Evolutionary conservation across 37 sponge, comb jelly and placozoan species (phyloP).

Genomic region (Hormiphora californensis): DNA sequence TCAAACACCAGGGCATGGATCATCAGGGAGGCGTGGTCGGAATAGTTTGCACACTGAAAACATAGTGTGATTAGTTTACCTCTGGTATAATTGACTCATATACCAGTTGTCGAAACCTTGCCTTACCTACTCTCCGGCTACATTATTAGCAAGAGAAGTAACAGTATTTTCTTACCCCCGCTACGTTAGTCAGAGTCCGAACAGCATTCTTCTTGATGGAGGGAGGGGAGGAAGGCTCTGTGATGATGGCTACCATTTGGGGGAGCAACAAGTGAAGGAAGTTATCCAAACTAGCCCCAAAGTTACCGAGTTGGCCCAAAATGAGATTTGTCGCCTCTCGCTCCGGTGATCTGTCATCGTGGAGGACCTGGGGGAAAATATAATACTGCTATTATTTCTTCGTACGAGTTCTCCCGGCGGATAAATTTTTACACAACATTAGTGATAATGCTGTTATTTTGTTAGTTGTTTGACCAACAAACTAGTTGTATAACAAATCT

Average conservation of each 20-base stretch:
- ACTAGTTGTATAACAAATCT: too few species aligned
- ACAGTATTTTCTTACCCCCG: neutral
- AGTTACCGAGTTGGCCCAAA: slow-evolving; percentile 72
- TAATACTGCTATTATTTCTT: too few species aligned
- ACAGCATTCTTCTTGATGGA: slow-evolving; percentile 67
- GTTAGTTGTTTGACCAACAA: too few species aligned
- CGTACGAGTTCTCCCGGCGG: too few species aligned
- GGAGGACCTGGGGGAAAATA: too few species aligned
- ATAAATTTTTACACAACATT: too few species aligned
- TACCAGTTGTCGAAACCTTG: too few species aligned
- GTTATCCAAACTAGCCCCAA: slow-evolving; percentile 88
- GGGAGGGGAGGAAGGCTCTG: slow-evolving; percentile 56
- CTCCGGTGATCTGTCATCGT: neutral
- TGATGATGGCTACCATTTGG: slow-evolving; percentile 78
- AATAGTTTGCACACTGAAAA: slow-evolving; percentile 71
- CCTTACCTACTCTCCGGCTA: neutral
- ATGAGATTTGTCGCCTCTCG: slow-evolving; percentile 3
- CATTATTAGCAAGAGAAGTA: neutral
- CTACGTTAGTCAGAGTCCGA: neutral
- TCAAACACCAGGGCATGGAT: slow-evolving; percentile 71
- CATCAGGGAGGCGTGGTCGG: slow-evolving; percentile 84
- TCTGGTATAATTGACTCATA: too few species aligned
- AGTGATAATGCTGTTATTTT: too few species aligned
- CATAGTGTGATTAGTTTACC: too few species aligned
- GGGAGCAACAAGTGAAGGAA: slow-evolving; percentile 88